Base-by-base conservation (phyloP, 2,888 invertebrate genomes). In the Drosophila niveifrons region DNA sequence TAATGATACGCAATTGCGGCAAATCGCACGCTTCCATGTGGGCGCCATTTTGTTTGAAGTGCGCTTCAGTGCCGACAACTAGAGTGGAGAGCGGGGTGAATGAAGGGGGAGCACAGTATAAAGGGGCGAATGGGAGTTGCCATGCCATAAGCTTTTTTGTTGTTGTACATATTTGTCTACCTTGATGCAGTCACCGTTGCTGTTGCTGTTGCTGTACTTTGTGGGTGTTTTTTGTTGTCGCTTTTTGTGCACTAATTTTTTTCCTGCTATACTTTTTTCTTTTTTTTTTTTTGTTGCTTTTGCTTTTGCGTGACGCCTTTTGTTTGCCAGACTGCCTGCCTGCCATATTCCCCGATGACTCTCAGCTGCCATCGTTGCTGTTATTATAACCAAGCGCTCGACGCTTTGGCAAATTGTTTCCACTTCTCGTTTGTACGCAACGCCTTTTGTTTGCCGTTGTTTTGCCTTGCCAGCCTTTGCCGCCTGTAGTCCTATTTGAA, bases 1-100 rank as follows among this genome's bases (percentile, higher is more conserved):
- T 89, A 89, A 89, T 88, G 88, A 88, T 84, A 88, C 86, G 88
- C 88, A 89, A 88, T 89, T 88, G 88, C 82, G 88, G 88, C 82
- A 89, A 89, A 89, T 89, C 86, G 88, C 84, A 83, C 83, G 83
- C 78, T 78, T 86, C 76, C 85, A 83, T 84, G 85, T 84, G 85
- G 82, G 82, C 82, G 84, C 84, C 82, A 84, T 82, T 82, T 84
- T 82, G 84, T 82, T 82, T 82, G 82, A 82, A 83, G 85, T 82
- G 78, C 78, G 78, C 82, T 80, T 61, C 65, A 68, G 11, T 67
- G 75, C 41, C 53, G 75, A 13, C 72, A 47, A 43, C 41, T 11
- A 29, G 43, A 41, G 34, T 10, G 41, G 34, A 31, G 10, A 7
- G 2, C 11, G 18, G 43, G 8, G 11, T n/a, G 31, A 31, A n/a